Percentiles rank a stretch among this genome's conserved stretches.
Evolutionary conservation across 1,140 invertebrate genomes (phyloP).

Genomic region (Teleopsis dalmanni): DNA sequence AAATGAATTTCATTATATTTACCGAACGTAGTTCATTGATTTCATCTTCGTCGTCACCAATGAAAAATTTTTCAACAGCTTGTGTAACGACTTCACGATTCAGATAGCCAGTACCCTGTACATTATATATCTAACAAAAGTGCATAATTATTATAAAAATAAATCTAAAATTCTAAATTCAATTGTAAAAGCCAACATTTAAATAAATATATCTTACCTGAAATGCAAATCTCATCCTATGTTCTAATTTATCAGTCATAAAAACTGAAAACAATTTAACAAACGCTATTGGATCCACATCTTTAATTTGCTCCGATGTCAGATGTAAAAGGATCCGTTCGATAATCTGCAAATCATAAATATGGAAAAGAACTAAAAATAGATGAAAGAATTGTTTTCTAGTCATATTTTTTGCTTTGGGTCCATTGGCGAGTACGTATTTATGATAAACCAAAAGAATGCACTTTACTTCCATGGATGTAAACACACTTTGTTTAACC

Average conservation of each 20-base stretch:
- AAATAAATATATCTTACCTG: too few relatives aligned
- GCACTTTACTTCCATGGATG: conserved; percentile 23
- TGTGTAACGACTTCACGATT: conserved; percentile 31
- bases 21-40: conserved; percentile 46
- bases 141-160: too few relatives aligned
- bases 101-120: conserved; percentile 15
- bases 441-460: conserved; percentile 38
- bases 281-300: conserved; percentile 29
- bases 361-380: conserved; percentile 30
- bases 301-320: conserved; percentile 23
- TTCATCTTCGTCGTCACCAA: conserved; percentile 35
- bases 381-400: conserved; percentile 31
- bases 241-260: conserved; percentile 20
- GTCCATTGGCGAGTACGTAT: conserved; percentile 28
- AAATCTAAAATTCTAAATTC: too few relatives aligned
- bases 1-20: too few relatives aligned
- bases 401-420: conserved; percentile 26
- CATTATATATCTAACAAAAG: conserved; percentile 36
- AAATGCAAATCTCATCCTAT: conserved; percentile 28
- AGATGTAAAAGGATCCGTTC: conserved; percentile 31
- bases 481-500: conserved; percentile 22
- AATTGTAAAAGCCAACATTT: too few relatives aligned
- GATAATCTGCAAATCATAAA: conserved; percentile 31
- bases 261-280: conserved; percentile 32
- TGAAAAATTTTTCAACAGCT: conserved; percentile 32